Evolutionary conservation across 1,140 invertebrate species (phyloP).

Genomic region (Platyura marginata): DNA sequence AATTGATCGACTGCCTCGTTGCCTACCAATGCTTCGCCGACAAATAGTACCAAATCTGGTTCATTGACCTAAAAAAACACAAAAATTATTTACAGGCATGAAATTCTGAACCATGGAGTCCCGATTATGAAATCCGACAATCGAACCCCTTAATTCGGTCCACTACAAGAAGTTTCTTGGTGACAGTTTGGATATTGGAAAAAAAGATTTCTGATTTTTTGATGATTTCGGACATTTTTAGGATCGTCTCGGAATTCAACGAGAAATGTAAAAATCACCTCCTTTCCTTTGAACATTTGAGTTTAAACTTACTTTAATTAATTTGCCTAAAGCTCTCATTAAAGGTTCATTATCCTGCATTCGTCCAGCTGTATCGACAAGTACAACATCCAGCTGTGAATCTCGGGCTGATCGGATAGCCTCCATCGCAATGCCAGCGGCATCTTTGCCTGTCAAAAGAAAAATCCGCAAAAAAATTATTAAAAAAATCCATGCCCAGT

Average conservation of each 20-base stretch:
- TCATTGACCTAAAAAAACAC: conserved; percentile 43
- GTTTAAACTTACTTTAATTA: conserved; percentile 37
- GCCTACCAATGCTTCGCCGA: conserved; percentile 97
- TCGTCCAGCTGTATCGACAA: conserved; percentile 94
- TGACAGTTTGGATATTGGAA: too few relatives aligned
- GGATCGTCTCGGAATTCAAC: neutral
- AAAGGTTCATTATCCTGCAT: conserved; percentile 99
- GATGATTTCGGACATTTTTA: too few relatives aligned
- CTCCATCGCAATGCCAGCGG: conserved; percentile 93
- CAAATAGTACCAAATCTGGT: conserved; percentile 95
- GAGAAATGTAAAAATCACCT: too few relatives aligned
- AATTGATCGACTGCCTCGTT: conserved; percentile 99
- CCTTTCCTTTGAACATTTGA: too few relatives aligned
- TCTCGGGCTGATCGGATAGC: conserved; percentile 81
- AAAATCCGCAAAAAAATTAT: too few relatives aligned
- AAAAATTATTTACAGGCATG: too few relatives aligned
- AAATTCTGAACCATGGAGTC: too few relatives aligned
- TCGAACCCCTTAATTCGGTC: too few relatives aligned
- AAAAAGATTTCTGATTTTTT: too few relatives aligned
- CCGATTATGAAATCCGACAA: too few relatives aligned
- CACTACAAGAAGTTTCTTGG: too few relatives aligned
- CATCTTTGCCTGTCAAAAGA: conserved; percentile 67
- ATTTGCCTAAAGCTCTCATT: conserved; percentile 90
- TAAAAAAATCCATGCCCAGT: too few relatives aligned
- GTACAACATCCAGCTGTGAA: conserved; percentile 68